Percentiles rank a stretch among this genome's conserved stretches.
Conservation (phyloP, 1,140 invertebrate species). For the Brachionus manjavacas region DNA sequence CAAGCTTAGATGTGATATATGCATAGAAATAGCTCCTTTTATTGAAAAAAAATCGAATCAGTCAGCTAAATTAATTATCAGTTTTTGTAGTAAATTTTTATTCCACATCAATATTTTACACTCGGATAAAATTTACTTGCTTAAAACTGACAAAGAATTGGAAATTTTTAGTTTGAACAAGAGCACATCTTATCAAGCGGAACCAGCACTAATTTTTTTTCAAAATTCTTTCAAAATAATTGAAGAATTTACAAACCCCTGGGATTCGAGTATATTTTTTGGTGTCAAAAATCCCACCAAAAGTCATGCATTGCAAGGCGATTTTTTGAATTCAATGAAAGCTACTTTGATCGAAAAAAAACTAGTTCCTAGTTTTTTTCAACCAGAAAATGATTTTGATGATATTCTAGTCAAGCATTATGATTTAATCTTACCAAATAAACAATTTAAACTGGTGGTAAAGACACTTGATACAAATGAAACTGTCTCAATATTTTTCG, state of each 20-base stretch:
- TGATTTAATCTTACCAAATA: conserved; percentile 37
- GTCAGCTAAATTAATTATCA: neutral
- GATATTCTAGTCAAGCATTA: neutral
- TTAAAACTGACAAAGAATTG: neutral
- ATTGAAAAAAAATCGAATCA: neutral
- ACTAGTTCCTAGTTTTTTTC: neutral
- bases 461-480: neutral
- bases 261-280: neutral
- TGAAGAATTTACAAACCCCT: neutral
- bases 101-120: neutral
- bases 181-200: neutral
- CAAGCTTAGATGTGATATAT: neutral
- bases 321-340: neutral
- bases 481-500: neutral
- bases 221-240: neutral
- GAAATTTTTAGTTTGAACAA: neutral
- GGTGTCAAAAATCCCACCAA: neutral
- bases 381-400: neutral
- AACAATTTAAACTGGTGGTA: neutral
- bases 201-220: neutral
- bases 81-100: neutral
- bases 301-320: neutral
- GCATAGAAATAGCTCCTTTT: neutral
- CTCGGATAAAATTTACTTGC: neutral
- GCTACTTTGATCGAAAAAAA: neutral